These are phyloP conservation scores for Rhagonycha fulva DNA, from an alignment of 2,888 invertebrate genomes.

Conservation along the genomic window DNA sequence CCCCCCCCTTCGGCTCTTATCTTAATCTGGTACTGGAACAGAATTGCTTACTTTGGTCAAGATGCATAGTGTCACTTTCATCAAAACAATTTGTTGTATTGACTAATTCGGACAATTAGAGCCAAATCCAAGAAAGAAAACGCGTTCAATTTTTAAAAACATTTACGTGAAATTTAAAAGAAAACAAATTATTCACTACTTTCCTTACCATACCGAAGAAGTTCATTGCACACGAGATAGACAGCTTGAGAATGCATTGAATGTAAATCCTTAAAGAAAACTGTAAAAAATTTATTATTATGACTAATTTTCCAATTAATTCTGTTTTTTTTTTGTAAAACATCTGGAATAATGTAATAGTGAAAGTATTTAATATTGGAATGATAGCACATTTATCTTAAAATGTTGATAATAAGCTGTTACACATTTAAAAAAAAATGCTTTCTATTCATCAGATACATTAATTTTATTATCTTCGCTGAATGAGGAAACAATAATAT, in stretches of 20 bases:
- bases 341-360: not conserved
- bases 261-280: not conserved
- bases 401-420: not conserved
- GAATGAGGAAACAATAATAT: not conserved
- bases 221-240: not conserved
- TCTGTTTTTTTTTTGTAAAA: not conserved
- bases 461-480: not conserved
- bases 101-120: not conserved
- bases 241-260: not conserved
- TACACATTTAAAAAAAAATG: not conserved
- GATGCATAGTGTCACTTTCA: too few species aligned
- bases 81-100: too few species aligned
- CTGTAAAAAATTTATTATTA: not conserved
- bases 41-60: too few species aligned
- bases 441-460: not conserved
- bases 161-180: not conserved
- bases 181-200: not conserved
- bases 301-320: not conserved
- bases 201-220: not conserved
- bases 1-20: too few species aligned
- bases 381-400: not conserved
- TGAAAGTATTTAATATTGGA: not conserved
- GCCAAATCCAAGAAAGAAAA: not conserved
- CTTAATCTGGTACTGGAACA: too few species aligned
- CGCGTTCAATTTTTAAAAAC: not conserved